These are phyloP conservation scores for Fragum sueziense DNA, from an alignment of 2,888 invertebrate species.

Conservation along the genomic window DNA sequence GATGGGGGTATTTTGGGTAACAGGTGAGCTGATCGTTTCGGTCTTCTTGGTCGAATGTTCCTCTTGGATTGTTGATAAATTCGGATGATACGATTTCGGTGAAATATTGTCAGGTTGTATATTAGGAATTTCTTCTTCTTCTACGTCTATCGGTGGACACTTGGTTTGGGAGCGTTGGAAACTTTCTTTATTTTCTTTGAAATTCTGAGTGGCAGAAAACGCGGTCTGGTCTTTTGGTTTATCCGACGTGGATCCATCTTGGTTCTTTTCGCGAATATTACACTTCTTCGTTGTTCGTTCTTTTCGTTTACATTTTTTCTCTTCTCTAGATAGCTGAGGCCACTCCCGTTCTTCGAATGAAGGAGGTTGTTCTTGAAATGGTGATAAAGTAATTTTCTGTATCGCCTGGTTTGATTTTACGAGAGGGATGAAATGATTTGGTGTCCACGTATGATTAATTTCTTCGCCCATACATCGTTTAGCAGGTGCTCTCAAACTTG, in stretches of 20 bases:
- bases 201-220: too few species aligned
- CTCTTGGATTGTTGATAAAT: background rate
- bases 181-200: background rate
- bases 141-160: background rate
- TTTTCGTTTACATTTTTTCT: background rate
- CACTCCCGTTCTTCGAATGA: background rate
- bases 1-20: too few species aligned
- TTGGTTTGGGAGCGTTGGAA: background rate
- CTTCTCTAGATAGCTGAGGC: too few species aligned
- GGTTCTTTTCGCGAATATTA: too few species aligned
- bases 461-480: background rate
- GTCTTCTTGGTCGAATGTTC: background rate
- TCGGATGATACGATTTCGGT: background rate
- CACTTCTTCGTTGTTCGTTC: background rate
- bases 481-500: background rate
- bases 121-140: background rate
- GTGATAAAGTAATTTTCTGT: background rate
- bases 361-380: background rate
- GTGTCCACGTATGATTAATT: background rate
- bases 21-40: too few species aligned
- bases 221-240: too few species aligned
- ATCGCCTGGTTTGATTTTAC: background rate
- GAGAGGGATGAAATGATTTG: conserved; percentile 28
- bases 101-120: background rate
- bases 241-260: too few species aligned